Base-by-base conservation (phyloP, 2,113 vertebrate species). In the Chunga burmeisteri region DNA sequence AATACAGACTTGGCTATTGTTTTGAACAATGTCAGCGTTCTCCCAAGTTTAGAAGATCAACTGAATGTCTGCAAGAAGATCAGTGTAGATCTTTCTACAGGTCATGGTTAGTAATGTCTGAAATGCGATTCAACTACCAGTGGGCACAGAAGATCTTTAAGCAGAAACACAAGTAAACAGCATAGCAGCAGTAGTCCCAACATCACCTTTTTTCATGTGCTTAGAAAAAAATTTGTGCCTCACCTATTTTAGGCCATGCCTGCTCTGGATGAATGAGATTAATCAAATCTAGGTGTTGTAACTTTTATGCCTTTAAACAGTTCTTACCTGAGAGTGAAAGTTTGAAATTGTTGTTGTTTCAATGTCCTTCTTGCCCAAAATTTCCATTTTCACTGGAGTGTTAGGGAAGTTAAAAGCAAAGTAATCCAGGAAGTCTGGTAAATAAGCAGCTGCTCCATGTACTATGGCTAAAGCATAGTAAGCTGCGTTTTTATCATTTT, bases 331-430 rank as follows among this genome's bases (percentile, higher is more conserved):
- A 98, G 99, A 98, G 97, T 99, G 99, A 98, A 99, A 99, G 96
- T 99, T 99, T 89, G 99, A 98, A 97, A 99, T 99, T 13, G 99
- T 99, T 67, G 99, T 99, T 52, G 99, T 99, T 98, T 99, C 99
- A 53, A 99, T 99, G 98, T 99, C 99, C 97, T 99, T 99, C 98
- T 99, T 99, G 96, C 99, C 99, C 97, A 99, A 97, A 92, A 99
- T 98, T 98, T 99, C 99, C 99, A 99, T 99, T 98, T 99, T 99
- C 95, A 99, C 99, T 19, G 99, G 99, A 67, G 99, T 99, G 98
- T 98, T 99, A 92, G 99, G 99, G 81, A 99, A 99, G 97, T 99
- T 99, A 96, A 99, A 99, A 97, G 99, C 99, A 97, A 99, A 99
- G 96, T 99, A 99, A 97, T 99, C 99, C 98, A 99, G 98, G 97